A percentile compares a stretch with the other conserved stretches of the same genome.
phyloP scores from a whole-genome alignment of 2,113 vertebrate species.

The Mormyrus iriodes region DNA sequence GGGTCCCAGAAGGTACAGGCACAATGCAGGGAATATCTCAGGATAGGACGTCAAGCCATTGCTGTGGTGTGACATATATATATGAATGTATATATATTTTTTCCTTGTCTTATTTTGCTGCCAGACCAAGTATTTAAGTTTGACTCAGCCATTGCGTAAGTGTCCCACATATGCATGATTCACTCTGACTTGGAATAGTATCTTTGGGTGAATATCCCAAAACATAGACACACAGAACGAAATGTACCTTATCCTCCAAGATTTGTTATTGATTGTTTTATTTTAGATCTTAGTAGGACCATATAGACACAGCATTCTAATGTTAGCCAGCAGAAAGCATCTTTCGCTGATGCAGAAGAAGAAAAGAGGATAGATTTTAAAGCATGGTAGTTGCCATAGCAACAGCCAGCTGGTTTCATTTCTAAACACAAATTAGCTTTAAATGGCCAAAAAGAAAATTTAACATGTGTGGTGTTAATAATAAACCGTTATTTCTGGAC shows the following conservation, averaged over 20 bases:
- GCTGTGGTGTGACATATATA: not conserved
- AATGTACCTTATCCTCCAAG: constrained; percentile 20
- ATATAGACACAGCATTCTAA: constrained; percentile 34
- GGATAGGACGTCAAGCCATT: not conserved
- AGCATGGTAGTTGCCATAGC: constrained; percentile 63
- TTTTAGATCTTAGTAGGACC: constrained; percentile 35
- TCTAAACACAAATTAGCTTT: constrained; percentile 42
- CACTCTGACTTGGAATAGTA: constrained; percentile 19
- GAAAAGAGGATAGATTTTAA: constrained; percentile 35
- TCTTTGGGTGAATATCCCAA: constrained; percentile 21
- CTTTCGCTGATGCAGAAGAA: constrained; percentile 26
- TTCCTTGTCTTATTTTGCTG: constrained; percentile 11
- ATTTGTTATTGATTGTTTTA: constrained; percentile 37
- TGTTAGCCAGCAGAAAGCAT: constrained; percentile 44
- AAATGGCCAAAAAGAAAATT: constrained; percentile 30
- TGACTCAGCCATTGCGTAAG: constrained; percentile 43
- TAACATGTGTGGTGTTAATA: not conserved
- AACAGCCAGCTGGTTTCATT: constrained; percentile 54
- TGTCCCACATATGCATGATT: constrained; percentile 35
- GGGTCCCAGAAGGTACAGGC: not conserved
- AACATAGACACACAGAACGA: constrained; percentile 12
- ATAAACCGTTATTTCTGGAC: not conserved
- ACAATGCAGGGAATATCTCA: not conserved
- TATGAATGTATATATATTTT: constrained; percentile 13
- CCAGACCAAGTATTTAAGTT: constrained; percentile 30